Evolutionary conservation across 64 coral and sea anemone species (phyloP), one percentile per base, ranked within the genome.

Genomic region (Pocillopora damicornis): DNA sequence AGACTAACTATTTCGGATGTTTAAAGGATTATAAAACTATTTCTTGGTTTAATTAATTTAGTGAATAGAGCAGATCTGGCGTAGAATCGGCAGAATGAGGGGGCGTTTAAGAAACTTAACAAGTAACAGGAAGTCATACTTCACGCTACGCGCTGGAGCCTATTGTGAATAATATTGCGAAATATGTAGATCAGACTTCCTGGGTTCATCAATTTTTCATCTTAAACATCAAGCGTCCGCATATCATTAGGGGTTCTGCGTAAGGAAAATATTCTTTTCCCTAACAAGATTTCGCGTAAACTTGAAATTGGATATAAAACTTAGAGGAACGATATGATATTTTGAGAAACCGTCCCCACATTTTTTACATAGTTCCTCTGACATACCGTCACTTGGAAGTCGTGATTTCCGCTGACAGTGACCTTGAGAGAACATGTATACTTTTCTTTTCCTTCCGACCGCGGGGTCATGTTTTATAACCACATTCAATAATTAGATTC

Each of bases 41-140:
- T 51, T 51, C 42, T 51, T 51, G 42, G 42, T 7, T 51, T 51
- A 51, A 51, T 51, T 7, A 51, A 51, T 51, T 51, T 51, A 51
- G 42, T 63, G 61, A 15, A 63, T 63, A 7, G 30, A 30, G 16
- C 16, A 63, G 16, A 63, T 17, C 25, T 25, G 20, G 25, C 22
- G 67, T 71, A 20, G 22, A 71, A 71, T 23, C 20, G n/a, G 67
- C 1, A 20, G n/a, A 20, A 71, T 71, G 22, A 20, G 67, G 18
- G 67, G 67, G 67, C 67, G 67, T 71, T 71, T 63, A 10, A 71
- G 25, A 71, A 71, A 51, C 42, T 71, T 23, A 71, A 71, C 67
- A 71, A 23, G 18, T 71, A 23, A 71, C 67, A 71, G 67, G 67
- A 71, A 71, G 67, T 71, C 67, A 71, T 71, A n/a, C 67, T 71